Evolutionary conservation across 2,888 invertebrate species (phyloP).

Genomic region (Cybosia mesomella): DNA sequence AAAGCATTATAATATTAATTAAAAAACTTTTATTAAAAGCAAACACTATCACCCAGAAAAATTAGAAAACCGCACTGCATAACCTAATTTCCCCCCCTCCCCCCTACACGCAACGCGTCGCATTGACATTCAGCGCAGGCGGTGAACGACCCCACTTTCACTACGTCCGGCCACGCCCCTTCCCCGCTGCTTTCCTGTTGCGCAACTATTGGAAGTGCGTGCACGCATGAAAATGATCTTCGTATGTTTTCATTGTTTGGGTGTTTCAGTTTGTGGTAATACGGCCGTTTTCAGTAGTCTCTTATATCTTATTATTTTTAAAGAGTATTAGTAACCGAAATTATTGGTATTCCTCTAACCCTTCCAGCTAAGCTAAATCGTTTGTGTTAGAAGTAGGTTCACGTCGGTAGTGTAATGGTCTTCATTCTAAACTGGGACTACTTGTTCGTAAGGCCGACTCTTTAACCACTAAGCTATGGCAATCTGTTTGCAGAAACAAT

Average conservation of each 20-base stretch:
- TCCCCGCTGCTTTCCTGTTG: conserved; percentile 60
- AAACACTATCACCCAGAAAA: conserved; percentile 22
- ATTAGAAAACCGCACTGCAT: conserved; percentile 50
- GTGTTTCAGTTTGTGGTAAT: neutral
- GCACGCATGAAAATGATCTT: conserved; percentile 42
- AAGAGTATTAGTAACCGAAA: too few relatives aligned
- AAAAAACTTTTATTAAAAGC: conserved; percentile 7
- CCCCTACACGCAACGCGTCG: conserved; percentile 41
- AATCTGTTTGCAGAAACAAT: too few relatives aligned
- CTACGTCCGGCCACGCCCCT: conserved; percentile 57
- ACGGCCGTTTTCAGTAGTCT: neutral
- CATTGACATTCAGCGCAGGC: conserved; percentile 64
- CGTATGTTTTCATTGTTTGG: conserved; percentile 8
- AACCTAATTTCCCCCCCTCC: conserved; percentile 53
- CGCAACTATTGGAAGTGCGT: conserved; percentile 52
- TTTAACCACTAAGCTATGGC: too few relatives aligned
- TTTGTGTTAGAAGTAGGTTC: too few relatives aligned
- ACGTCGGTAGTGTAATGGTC: too few relatives aligned
- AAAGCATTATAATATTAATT: conserved; percentile 4
- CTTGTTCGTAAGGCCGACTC: too few relatives aligned
- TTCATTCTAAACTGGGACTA: too few relatives aligned
- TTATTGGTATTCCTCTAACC: too few relatives aligned
- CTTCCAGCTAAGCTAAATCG: too few relatives aligned
- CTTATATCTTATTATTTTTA: too few relatives aligned
- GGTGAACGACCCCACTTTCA: conserved; percentile 57